These are phyloP conservation scores for Tuta absoluta DNA, from an alignment of 2,888 invertebrate species.

Conservation along the genomic window DNA sequence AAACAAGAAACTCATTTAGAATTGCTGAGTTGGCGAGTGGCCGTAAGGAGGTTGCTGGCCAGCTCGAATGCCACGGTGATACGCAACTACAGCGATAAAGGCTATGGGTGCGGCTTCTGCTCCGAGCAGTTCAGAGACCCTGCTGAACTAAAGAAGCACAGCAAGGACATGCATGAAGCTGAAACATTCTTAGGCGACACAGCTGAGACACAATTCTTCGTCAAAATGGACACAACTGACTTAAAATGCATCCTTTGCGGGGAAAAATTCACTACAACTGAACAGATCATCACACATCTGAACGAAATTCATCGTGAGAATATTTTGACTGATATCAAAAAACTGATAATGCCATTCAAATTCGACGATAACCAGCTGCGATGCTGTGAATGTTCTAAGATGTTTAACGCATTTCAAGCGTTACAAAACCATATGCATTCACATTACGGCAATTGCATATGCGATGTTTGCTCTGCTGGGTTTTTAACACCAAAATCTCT, in stretches of 20 bases:
- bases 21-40: constrained; percentile 3
- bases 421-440: constrained; percentile 50
- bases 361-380: constrained; percentile 41
- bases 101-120: constrained; percentile 54
- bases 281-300: constrained; percentile 31
- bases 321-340: constrained; percentile 43
- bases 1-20: not conserved
- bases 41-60: not conserved
- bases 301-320: constrained; percentile 36
- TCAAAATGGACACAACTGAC: constrained; percentile 55
- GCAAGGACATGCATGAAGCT: constrained; percentile 42
- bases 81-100: constrained; percentile 46
- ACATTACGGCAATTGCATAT: constrained; percentile 55
- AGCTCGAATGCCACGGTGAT: constrained; percentile 59
- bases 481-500: constrained; percentile 30
- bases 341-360: constrained; percentile 52
- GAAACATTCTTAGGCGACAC: constrained; percentile 1
- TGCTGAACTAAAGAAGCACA: constrained; percentile 49
- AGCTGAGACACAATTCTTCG: constrained; percentile 42
- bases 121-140: constrained; percentile 43
- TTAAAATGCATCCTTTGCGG: constrained; percentile 30
- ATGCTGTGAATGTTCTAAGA: constrained; percentile 42
- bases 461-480: constrained; percentile 45
- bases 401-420: constrained; percentile 42
- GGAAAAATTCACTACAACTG: constrained; percentile 15